Base-by-base conservation (phyloP, 2,888 invertebrate species). In the Rosalia funebris region DNA sequence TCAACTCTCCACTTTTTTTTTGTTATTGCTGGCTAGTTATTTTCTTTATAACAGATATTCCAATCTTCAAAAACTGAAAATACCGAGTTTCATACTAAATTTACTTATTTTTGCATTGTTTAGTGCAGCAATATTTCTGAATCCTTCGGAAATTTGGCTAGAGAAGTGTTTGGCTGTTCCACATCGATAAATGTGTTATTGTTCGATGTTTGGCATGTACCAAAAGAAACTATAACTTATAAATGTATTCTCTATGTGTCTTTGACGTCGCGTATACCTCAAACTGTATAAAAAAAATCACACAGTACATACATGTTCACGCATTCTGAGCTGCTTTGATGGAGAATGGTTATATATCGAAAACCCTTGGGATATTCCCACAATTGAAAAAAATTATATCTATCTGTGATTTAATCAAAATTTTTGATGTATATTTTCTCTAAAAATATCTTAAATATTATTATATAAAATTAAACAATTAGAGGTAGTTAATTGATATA, bases 391-490 rank as follows among this genome's bases (percentile, higher is more conserved):
- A 82, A 83, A 83, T 82, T 82, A 82, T 82, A 82, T 82, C 84
- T 84, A 83, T 84, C 84, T 84, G 84, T 84, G 84, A 84, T 84
- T 84, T 82, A 83, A 83, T 83, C 84, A 83, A 84, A 84, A 84
- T 84, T 84, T 82, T 84, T 83, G 82, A 84, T 84, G 84, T 84
- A 84, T 84, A 84, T 84, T 84, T 84, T 84, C 84, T 84, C 84
- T 84, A 84, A 83, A 82, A 81, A 83, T 83, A 82, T 82, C 82
- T 83, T 83, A 83, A 82, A 79, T 78, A 79, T 79, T 79, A 79
- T 79, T 78, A 79, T 79, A 79, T 79, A 77, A 80, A 81, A 78
- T 80, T 79, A 79, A 80, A 80, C 79, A 81, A 78, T 79, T 81
- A 81, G 81, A 77, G 65, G 76, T 81, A 81, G 81, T 79, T 79